Evolutionary conservation across 2,888 invertebrate genomes (phyloP).

Genomic region (Pterostichus madidus): DNA sequence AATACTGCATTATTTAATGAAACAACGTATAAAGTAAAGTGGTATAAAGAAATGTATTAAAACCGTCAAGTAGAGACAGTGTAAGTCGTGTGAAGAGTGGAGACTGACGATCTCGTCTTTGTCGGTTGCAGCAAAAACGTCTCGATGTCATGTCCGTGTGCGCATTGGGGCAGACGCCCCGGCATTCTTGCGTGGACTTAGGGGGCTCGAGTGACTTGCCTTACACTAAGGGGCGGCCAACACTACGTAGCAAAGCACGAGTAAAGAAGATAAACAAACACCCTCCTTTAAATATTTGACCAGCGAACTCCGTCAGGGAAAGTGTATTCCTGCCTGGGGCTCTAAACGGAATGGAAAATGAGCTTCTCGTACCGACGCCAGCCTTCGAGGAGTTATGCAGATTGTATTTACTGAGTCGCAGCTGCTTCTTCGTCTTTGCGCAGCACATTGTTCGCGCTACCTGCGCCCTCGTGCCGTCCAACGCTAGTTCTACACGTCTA

Average conservation of each 20-base stretch:
- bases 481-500: background rate
- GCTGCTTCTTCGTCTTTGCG: slow-evolving; percentile 60
- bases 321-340: slow-evolving; percentile 51
- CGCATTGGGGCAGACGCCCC: background rate
- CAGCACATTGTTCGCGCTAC: slow-evolving; percentile 55
- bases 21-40: too few species aligned
- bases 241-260: slow-evolving; percentile 63
- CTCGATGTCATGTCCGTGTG: slow-evolving; percentile 30
- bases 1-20: too few species aligned
- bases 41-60: too few species aligned
- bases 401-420: slow-evolving; percentile 66
- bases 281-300: slow-evolving; percentile 66
- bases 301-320: slow-evolving; percentile 61
- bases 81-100: too few species aligned
- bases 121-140: slow-evolving; percentile 25
- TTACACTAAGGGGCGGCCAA: slow-evolving; percentile 41
- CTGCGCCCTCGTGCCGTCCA: slow-evolving; percentile 7
- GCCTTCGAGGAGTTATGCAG: slow-evolving; percentile 65
- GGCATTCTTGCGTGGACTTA: slow-evolving; percentile 12
- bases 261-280: slow-evolving; percentile 65
- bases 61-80: too few species aligned
- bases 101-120: background rate
- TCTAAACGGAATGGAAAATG: slow-evolving; percentile 65
- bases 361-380: slow-evolving; percentile 61
- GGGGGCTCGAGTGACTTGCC: slow-evolving; percentile 48